Conservation (phyloP, 2,113 vertebrate genomes). For the Australoheros scitulus region DNA sequence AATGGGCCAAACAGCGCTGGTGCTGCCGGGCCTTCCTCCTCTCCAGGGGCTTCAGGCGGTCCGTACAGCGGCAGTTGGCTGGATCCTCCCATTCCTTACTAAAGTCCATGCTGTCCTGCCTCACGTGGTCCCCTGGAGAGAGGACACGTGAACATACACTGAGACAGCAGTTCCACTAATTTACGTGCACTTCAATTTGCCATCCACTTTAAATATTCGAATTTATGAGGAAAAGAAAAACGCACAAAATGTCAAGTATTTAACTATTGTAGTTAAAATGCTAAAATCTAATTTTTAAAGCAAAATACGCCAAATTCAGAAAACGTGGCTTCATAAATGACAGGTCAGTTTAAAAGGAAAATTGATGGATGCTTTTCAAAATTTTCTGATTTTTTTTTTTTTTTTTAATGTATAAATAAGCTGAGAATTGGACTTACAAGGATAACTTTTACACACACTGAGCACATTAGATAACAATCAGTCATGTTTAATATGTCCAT, state of each 20-base stretch:
- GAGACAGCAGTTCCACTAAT: too few relatives aligned
- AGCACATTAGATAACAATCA: neutral
- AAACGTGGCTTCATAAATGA: too few relatives aligned
- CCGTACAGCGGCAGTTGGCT: constrained; percentile 89
- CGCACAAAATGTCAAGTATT: too few relatives aligned
- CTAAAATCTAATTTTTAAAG: too few relatives aligned
- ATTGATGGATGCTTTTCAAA: neutral
- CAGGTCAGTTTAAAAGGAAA: neutral
- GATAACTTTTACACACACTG: neutral
- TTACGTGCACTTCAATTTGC: too few relatives aligned
- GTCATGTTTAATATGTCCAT: neutral
- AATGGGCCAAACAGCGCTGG: constrained; percentile 96
- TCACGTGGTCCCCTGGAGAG: constrained; percentile 88
- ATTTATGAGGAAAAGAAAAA: too few relatives aligned
- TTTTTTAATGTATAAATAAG: too few relatives aligned
- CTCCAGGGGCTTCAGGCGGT: constrained; percentile 93
- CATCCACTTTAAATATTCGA: too few relatives aligned
- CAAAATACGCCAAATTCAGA: too few relatives aligned
- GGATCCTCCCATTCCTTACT: constrained; percentile 96
- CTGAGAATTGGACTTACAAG: too few relatives aligned
- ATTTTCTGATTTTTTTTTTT: neutral
- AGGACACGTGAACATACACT: neutral
- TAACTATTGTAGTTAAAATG: too few relatives aligned
- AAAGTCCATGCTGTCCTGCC: constrained; percentile 99
- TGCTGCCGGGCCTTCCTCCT: constrained; percentile 93